Base-by-base conservation (phyloP, 2,797 vertebrate species). In the Enteromius fasciolatus region DNA sequence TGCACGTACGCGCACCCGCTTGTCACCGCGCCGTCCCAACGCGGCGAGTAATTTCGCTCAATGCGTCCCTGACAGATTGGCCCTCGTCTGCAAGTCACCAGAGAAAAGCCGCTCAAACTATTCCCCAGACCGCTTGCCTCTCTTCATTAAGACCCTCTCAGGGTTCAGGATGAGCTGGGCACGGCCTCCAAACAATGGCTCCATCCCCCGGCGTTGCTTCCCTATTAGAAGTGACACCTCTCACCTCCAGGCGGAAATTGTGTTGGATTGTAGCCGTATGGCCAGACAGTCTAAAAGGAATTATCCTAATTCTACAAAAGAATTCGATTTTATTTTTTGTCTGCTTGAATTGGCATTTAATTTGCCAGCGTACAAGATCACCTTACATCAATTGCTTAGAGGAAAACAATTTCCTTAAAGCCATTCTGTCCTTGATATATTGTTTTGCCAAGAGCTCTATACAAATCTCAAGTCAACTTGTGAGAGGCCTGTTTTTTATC, bases 51-150 rank as follows among this genome's bases (percentile, higher is more conserved):
- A 98, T 98, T 98, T 97, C 96, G 93, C 93, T 97, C 96, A 95
- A 93, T 95, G 95, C 94, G 94, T 95, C 94, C 94, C 94, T 98
- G 97, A 98, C 96, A 97, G 97, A 99, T 99, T 97, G 96, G 95
- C 96, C 95, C 94, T 91, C 94, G 95, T 97, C 95, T 94, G 92
- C 91, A 91, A 96, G 94, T 96, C 96, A 95, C 96, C 92, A 95
- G 96, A 96, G 96, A 96, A 96, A 94, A 95, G 94, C 94, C 91
- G 95, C 93, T 95, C 96, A 96, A 94, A 96, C 95, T 96, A 96
- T 95, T 96, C 95, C 95, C 92, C 92, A 91, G 93, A 85, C 94
- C 94, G 94, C 94, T 89, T 95, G 96, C 96, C 97, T 95, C 93
- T 98, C 97, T 98, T 99, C 97, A 98, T 99, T 99, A 99, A 94